phyloP scores from a whole-genome alignment of 2,888 invertebrate species.

The Girardia tigrina region DNA sequence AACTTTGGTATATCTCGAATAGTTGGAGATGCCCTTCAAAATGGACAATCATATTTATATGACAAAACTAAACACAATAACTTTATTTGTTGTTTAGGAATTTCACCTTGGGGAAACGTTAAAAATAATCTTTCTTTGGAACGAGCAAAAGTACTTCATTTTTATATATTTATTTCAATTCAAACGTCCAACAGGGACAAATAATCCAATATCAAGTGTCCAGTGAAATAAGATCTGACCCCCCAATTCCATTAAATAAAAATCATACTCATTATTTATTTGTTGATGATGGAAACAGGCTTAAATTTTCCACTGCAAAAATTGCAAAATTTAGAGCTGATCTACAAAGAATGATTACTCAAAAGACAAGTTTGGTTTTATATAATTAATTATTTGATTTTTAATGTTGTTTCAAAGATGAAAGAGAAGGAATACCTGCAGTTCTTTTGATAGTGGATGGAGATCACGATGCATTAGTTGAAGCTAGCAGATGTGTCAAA shows the following conservation, averaged over 20 bases:
- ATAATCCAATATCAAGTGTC: conserved; percentile 44
- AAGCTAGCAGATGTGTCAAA: conserved; percentile 45
- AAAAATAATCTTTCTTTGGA: conserved; percentile 39
- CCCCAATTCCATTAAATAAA: conserved; percentile 49
- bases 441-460: conserved; percentile 51
- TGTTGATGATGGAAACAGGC: conserved; percentile 48
- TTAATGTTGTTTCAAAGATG: not conserved
- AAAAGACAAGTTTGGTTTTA: not conserved
- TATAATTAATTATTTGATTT: not conserved
- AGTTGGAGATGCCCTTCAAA: conserved; percentile 50
- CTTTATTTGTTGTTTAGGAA: conserved; percentile 47
- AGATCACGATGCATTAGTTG: conserved; percentile 47
- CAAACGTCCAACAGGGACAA: not conserved
- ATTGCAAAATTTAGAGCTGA: conserved; percentile 43
- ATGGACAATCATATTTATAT: conserved; percentile 48
- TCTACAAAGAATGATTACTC: conserved; percentile 42
- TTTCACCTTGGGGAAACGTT: conserved; percentile 51
- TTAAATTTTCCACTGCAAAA: conserved; percentile 42
- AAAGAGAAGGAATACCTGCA: conserved; percentile 43
- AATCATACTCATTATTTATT: conserved; percentile 52
- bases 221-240: conserved; percentile 44
- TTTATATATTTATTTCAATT: too few species aligned
- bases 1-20: conserved; percentile 50
- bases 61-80: conserved; percentile 45
- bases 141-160: not conserved